Evolutionary conservation across 2,797 vertebrate genomes (phyloP), one percentile per base, ranked within the genome.

Genomic region (Acanthurus tractus): DNA sequence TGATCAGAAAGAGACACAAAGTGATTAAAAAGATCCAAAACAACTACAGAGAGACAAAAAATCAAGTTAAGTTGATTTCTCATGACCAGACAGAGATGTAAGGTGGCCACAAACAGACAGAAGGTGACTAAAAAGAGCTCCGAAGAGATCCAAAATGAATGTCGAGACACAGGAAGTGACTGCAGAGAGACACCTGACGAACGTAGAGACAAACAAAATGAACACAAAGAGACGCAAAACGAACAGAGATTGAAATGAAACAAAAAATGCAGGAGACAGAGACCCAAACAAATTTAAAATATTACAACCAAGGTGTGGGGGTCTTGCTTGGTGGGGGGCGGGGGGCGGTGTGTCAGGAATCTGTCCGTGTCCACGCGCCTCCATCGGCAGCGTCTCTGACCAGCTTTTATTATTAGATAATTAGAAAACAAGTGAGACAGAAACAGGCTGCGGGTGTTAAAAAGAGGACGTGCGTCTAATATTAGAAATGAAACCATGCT

Each of bases 401-500:
- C 54, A 6, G 29, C 15, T 14, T n/a, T 40, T 6, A 40, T 46
- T 3, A 48, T 46, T 23, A 58, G 59, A 52, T 53, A 10, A 61
- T 29, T 18, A 67, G 22, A 70, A 55, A 52, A 40, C 38, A 40
- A 40, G 48, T 8, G 10, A 36, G 57, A 44, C 42, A 52, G 48
- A 50, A 38, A 18, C 38, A 29, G 53, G 22, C 49, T 54, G 48
- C 5, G 23, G 55, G n/a, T 1, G 48, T 6, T 29, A 36, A 38
- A 85, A 70, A 40, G 38, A 81, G 56, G 49, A 44, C 52, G 25
- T 0, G 7, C 1, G 48, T 44, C 73, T 83, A 76, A 86, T 58
- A 63, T 85, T 79, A 86, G 72, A 76, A 68, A 77, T 70, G 3
- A 63, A 76, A 74, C 77, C 54, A 3, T 65, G 70, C 48, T 77